Base-by-base conservation (phyloP, 2,888 invertebrate genomes). In the Aspidiotus rigidus region DNA sequence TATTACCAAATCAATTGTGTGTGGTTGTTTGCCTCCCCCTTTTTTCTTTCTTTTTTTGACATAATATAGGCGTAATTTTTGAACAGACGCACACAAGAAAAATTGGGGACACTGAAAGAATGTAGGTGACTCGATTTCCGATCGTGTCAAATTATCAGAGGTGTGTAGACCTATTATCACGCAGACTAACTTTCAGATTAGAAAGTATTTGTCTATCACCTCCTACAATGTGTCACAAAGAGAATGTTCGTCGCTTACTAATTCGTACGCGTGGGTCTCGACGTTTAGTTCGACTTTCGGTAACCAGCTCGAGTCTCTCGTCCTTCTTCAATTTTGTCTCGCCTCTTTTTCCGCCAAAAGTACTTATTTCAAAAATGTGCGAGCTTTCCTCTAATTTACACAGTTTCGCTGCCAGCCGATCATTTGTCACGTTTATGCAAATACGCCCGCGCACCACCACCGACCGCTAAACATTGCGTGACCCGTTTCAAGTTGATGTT, bases 341-440 rank as follows among this genome's bases (percentile, higher is more conserved):
- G 28, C 28, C 28, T 28, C 28, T 28, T 28, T 28, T 28, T 28
- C 28, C 28, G 28, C 28, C 28, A 5, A 28, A 28, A 28, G 28
- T 28, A 28, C 28, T 28, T 28, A n/a, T 49, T 49, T 49, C n/a
- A 11, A 49, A 49, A 49, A 49, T 49, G 28, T 28, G 49, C 49
- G 49, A 49, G n/a, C 49, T 49, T 49, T 49, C n/a, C n/a, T 49
- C n/a, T 49, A 49, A 49, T 49, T 49, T 49, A n/a, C 49, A 11
- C 28, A 28, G 28, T 11, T n/a, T 49, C 6, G 49, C 49, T n/a
- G n/a, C 49, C 49, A n/a, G 49, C 49, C 49, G n/a, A n/a, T 11
- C n/a, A 49, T 49, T 49, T 49, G 49, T 49, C 49, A 49, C 49
- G 49, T 49, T 49, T 49, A 49, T 49, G 49, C n/a, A 49, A 49